Conservation (phyloP, 2,888 invertebrate species). For the Lamellibrachia satsuma region DNA sequence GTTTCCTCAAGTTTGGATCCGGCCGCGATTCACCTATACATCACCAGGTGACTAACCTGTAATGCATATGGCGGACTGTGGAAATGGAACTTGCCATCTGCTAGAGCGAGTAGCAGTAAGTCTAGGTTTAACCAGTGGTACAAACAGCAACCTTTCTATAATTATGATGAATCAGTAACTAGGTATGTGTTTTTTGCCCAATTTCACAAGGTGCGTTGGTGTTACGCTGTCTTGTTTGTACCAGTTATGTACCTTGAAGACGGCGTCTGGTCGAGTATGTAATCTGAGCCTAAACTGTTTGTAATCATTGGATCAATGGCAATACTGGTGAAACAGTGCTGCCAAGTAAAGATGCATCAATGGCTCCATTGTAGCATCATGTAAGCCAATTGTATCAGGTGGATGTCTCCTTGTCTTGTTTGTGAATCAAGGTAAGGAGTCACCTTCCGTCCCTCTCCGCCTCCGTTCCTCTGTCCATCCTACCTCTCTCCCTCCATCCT, state of each 20-base stretch:
- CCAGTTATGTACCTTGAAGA: not conserved
- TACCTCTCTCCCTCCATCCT: not conserved
- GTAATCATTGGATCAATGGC: not conserved
- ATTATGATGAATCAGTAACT: not conserved
- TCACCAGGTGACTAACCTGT: not conserved
- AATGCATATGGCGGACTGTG: not conserved
- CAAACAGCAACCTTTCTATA: no score
- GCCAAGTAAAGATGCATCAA: not conserved
- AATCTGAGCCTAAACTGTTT: not conserved
- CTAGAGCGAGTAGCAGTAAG: not conserved
- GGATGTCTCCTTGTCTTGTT: not conserved
- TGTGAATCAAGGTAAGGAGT: not conserved
- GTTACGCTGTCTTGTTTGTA: not conserved
- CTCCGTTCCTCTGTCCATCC: not conserved
- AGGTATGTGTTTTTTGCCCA: not conserved
- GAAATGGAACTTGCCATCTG: not conserved
- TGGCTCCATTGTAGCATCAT: not conserved
- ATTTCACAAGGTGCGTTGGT: not conserved
- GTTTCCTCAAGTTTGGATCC: not conserved
- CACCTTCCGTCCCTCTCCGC: not conserved
- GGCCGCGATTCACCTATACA: not conserved
- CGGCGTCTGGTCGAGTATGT: not conserved
- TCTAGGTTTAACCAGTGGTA: not conserved
- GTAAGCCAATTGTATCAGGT: not conserved
- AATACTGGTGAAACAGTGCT: not conserved